These are phyloP conservation scores for Pimpla rufipes DNA, from an alignment of 2,888 invertebrate genomes.

Conservation along the genomic window DNA sequence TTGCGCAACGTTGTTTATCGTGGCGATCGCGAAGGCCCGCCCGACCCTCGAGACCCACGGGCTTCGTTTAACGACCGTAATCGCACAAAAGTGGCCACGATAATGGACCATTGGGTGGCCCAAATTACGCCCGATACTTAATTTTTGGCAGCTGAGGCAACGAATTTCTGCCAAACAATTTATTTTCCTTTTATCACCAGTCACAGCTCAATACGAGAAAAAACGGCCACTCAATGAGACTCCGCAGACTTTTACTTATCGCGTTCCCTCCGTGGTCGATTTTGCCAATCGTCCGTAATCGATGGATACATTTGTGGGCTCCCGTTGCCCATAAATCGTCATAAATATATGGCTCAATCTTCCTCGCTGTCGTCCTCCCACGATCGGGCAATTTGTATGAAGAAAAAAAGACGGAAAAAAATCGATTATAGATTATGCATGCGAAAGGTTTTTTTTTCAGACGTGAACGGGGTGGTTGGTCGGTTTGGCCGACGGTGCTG, in stretches of 20 bases:
- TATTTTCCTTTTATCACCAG: not conserved
- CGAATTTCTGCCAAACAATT: not conserved
- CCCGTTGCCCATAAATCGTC: not conserved
- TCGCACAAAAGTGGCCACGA: conserved; percentile 15
- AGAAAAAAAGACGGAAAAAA: conserved; percentile 26
- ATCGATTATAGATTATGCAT: conserved; percentile 33
- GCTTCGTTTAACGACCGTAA: conserved; percentile 39
- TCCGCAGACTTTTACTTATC: conserved; percentile 40
- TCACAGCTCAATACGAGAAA: not conserved
- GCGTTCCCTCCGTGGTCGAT: not conserved
- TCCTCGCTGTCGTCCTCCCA: not conserved
- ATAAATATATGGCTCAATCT: conserved; percentile 41
- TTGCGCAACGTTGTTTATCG: conserved; percentile 32
- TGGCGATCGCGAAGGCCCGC: not conserved
- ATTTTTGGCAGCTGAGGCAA: not conserved
- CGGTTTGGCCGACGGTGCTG: conserved; percentile 3
- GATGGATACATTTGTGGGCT: conserved; percentile 4
- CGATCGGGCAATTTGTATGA: not conserved
- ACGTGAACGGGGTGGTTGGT: not conserved
- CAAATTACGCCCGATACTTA: conserved; percentile 11
- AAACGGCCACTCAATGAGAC: conserved; percentile 19
- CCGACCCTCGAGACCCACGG: not conserved
- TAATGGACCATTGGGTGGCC: conserved; percentile 40
- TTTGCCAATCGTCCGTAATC: not conserved
- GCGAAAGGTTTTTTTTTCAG: conserved; percentile 14